Evolutionary conservation across 2,113 vertebrate species (phyloP).

Genomic region (Carassius gibelio): DNA sequence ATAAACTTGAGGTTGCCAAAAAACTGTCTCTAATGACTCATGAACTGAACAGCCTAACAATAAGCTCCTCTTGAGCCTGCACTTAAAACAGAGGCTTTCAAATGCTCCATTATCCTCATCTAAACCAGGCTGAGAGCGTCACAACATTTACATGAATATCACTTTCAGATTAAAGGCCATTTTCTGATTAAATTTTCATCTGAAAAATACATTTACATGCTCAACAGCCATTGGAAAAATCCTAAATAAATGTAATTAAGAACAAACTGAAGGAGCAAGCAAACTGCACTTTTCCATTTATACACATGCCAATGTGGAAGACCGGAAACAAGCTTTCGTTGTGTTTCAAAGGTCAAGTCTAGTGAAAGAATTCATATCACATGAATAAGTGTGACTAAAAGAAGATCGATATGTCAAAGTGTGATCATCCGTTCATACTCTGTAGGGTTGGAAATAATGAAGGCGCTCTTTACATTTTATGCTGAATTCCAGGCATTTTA

Average conservation of each 20-base stretch:
- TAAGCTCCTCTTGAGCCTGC: conserved; percentile 20
- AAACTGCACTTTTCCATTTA: not conserved
- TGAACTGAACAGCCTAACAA: conserved; percentile 12
- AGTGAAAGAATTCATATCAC: not conserved
- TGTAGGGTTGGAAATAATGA: not conserved
- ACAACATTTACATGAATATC: not conserved
- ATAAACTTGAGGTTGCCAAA: conserved; percentile 31
- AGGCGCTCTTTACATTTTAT: not conserved
- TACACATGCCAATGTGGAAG: not conserved
- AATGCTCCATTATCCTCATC: conserved; percentile 21
- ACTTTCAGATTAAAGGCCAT: conserved; percentile 10
- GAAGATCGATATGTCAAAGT: not conserved
- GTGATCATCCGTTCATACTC: not conserved
- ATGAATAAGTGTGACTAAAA: not conserved
- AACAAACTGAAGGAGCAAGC: not conserved
- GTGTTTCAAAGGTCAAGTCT: not conserved
- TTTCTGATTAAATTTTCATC: not conserved
- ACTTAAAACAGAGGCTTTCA: conserved; percentile 34
- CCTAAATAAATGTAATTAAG: not conserved
- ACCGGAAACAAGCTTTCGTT: not conserved
- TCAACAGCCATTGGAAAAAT: not conserved
- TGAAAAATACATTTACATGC: not conserved
- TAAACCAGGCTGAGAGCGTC: not conserved
- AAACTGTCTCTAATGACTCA: conserved; percentile 28
- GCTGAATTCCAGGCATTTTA: not conserved